These are phyloP conservation scores for Drosophila rellima DNA, from an alignment of 2,888 invertebrate species.

Conservation along the genomic window DNA sequence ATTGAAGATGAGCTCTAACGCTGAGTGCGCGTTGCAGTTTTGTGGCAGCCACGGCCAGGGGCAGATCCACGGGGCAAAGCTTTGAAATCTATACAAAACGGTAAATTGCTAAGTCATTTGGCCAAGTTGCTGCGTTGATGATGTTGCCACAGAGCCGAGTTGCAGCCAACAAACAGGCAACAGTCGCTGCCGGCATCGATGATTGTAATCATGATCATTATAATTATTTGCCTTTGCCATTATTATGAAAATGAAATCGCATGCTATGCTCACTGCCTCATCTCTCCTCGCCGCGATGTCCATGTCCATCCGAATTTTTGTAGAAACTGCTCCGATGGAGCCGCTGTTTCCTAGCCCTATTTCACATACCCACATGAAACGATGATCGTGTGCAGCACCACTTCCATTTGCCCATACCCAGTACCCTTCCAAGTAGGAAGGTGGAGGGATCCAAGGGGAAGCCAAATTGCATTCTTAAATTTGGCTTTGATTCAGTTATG, in stretches of 20 bases:
- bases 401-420: slow-evolving; percentile 30
- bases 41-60: slow-evolving; percentile 32
- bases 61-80: slow-evolving; percentile 33
- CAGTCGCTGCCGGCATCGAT: slow-evolving; percentile 53
- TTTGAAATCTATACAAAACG: slow-evolving; percentile 76
- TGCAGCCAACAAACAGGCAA: slow-evolving; percentile 11
- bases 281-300: slow-evolving; percentile 7
- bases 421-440: background rate
- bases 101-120: slow-evolving; percentile 79
- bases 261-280: slow-evolving; percentile 44
- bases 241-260: slow-evolving; percentile 83
- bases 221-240: slow-evolving; percentile 80
- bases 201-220: slow-evolving; percentile 83
- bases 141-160: slow-evolving; percentile 33
- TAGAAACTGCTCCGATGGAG: slow-evolving; percentile 34
- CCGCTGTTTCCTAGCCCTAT: slow-evolving; percentile 56
- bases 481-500: slow-evolving; percentile 26
- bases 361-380: slow-evolving; percentile 72
- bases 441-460: slow-evolving; percentile 1
- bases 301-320: slow-evolving; percentile 30
- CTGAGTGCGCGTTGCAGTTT: slow-evolving; percentile 12
- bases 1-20: slow-evolving; percentile 72
- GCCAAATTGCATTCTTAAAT: slow-evolving; percentile 63
- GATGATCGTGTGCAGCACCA: slow-evolving; percentile 39
- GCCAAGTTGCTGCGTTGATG: slow-evolving; percentile 60